Conservation (phyloP, 2,797 vertebrate genomes). For the Myotis findleyi region DNA sequence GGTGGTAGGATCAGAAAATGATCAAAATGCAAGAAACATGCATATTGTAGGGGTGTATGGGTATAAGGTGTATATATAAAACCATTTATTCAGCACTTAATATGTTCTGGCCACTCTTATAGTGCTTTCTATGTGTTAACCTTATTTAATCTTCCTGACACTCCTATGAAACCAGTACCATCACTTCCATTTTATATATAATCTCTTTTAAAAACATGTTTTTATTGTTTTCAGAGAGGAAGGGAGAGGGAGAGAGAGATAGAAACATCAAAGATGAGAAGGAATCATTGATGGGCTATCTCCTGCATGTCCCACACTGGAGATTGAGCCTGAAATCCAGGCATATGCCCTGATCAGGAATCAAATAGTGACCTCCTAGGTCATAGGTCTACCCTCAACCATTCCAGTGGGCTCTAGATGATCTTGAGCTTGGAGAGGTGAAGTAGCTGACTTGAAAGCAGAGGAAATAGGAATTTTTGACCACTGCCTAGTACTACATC, state of each 20-base stretch:
- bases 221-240: too few relatives aligned
- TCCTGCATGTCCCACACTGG: too few relatives aligned
- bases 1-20: neutral
- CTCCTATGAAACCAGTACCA: neutral
- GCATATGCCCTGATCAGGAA: too few relatives aligned
- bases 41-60: neutral
- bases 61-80: neutral
- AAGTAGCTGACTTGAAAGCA: neutral
- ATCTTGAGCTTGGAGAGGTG: neutral
- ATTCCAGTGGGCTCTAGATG: neutral
- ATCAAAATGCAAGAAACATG: neutral
- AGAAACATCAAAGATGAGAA: too few relatives aligned
- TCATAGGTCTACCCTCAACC: too few relatives aligned
- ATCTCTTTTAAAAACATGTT: neutral
- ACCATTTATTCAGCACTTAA: neutral
- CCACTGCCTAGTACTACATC: neutral
- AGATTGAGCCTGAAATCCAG: too few relatives aligned
- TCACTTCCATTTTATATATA: neutral
- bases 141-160: neutral
- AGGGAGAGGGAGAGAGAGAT: too few relatives aligned
- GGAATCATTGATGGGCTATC: too few relatives aligned
- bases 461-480: slow-evolving; percentile 8
- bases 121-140: neutral
- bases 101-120: neutral
- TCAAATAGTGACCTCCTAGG: too few relatives aligned